phyloP scores from a whole-genome alignment of 2,888 invertebrate species.

The Alloscopus bannaensis region DNA sequence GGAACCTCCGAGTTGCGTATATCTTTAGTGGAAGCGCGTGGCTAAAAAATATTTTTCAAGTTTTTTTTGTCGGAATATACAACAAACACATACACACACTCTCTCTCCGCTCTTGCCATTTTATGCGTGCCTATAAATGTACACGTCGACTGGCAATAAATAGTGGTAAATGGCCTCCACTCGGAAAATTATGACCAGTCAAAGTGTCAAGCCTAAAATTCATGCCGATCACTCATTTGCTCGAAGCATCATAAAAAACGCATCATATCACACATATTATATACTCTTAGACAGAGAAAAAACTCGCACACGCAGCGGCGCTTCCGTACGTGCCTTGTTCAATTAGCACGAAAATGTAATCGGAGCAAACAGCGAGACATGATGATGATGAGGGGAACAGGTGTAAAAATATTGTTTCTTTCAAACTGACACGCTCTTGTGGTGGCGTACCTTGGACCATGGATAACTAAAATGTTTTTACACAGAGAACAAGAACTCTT shows the following conservation, averaged over 20 bases:
- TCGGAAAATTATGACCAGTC: slow-evolving; percentile 63
- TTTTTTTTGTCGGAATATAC: too few relatives aligned
- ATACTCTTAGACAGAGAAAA: too few relatives aligned
- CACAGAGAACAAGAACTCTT: too few relatives aligned
- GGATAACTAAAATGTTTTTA: too few relatives aligned
- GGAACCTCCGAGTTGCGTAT: neutral
- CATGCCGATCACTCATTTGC: slow-evolving; percentile 63
- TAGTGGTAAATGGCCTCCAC: slow-evolving; percentile 47
- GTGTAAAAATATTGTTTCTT: slow-evolving; percentile 49
- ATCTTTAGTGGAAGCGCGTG: too few relatives aligned
- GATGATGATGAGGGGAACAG: slow-evolving; percentile 34
- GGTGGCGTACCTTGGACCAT: too few relatives aligned
- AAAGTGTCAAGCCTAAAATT: slow-evolving; percentile 64
- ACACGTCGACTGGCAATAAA: slow-evolving; percentile 54
- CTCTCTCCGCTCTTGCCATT: neutral
- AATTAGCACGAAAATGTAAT: slow-evolving; percentile 53
- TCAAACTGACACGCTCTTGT: too few relatives aligned
- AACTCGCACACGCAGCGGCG: slow-evolving; percentile 18
- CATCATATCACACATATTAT: slow-evolving; percentile 53
- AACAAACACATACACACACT: too few relatives aligned
- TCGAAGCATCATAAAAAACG: slow-evolving; percentile 48
- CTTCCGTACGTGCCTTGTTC: slow-evolving; percentile 42
- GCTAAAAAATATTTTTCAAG: too few relatives aligned
- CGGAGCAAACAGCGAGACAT: slow-evolving; percentile 13
- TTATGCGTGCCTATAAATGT: slow-evolving; percentile 55